Base-by-base conservation (phyloP, 1,140 invertebrate species). In the Sitophilus oryzae region DNA sequence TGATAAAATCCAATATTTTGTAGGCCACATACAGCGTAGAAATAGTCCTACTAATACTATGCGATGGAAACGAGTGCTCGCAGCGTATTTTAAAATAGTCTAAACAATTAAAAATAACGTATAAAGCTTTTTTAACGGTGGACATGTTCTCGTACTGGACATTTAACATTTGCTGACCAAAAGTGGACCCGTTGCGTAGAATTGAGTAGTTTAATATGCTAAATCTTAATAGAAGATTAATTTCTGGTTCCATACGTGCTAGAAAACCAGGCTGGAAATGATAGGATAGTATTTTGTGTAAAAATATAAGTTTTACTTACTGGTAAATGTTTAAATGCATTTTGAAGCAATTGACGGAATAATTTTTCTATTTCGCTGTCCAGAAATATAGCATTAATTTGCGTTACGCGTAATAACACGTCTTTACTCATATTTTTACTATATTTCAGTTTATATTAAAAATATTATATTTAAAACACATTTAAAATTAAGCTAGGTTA, bases 301-400 rank as follows among this genome's bases (percentile, higher is more conserved):
- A 34, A 36, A 48, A 42, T 30, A 40, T 15, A 21, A 18, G 36
- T 8, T 45, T 8, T 38, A 63, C 66, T 63, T 66, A 72, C 70
- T 21, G 68, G 66, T 21, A 72, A 58, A 63, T 64, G 60, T 51
- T 61, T 63, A 15, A 51, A 50, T 15, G 62, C 46, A 10, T 64
- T 50, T 20, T 62, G 42, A 20, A 69, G 38, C 42, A 67, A 53
- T 42, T 60, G 56, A 43, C 58, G 58, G 9, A 71, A 62, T 15
- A 60, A 41, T 42, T 65, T 69, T 21, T 62, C 54, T 41, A 73
- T 66, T 64, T 73, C 70, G 18, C 65, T 65, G 48, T 73, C 70
- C 9, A 73, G 59, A 59, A 68, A 67, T 49, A 71, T 56, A 21
- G 71, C 68, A 58, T 73, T 70, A 54, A 73, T 66, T 59, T 73